Conservation (phyloP, 2,797 vertebrate species). For the Propithecus perrieri region DNA sequence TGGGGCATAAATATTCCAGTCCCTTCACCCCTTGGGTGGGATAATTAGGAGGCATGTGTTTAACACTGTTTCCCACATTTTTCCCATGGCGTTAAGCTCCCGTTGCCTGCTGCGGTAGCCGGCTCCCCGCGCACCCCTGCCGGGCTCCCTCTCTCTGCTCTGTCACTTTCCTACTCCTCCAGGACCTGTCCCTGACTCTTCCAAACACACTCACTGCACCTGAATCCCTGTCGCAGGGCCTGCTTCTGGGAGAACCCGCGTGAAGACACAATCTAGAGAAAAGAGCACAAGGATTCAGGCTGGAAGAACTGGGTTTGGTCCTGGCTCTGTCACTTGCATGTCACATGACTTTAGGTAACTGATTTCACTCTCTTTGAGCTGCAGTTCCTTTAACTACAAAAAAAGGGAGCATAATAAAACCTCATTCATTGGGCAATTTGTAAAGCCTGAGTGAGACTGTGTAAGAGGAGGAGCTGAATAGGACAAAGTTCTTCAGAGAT, state of each 20-base stretch:
- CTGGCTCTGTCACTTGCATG: not conserved
- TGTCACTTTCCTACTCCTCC: not conserved
- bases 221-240: not conserved
- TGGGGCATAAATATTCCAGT: constrained; percentile 31
- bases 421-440: not conserved
- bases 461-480: not conserved
- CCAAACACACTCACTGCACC: not conserved
- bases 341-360: not conserved
- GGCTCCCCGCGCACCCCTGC: not conserved
- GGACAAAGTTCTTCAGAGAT: not conserved
- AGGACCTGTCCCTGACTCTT: not conserved
- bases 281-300: not conserved
- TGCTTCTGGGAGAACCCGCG: not conserved
- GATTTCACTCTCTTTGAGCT: not conserved
- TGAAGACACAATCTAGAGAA: not conserved
- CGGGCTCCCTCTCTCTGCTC: not conserved
- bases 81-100: not conserved
- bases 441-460: not conserved
- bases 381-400: not conserved
- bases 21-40: not conserved
- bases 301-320: not conserved
- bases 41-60: not conserved
- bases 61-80: not conserved
- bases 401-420: not conserved
- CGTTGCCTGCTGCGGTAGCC: not conserved